These are phyloP conservation scores for Meganola albula DNA, from an alignment of 2,888 invertebrate species.

Conservation along the genomic window DNA sequence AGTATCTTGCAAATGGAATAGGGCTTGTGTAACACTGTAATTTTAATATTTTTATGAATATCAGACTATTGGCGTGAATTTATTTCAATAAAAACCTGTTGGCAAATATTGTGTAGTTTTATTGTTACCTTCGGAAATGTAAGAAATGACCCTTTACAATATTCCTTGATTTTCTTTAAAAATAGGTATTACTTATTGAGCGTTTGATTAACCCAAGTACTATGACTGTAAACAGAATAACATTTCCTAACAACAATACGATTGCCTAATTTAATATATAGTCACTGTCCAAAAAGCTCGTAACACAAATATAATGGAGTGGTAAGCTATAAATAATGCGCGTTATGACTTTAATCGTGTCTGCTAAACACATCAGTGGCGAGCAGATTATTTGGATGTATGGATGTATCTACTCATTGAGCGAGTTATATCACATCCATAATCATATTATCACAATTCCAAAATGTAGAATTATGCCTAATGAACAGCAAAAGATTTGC, in stretches of 20 bases:
- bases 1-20: slow-evolving; percentile 11
- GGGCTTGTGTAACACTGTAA: slow-evolving; percentile 23
- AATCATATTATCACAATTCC: too few relatives aligned
- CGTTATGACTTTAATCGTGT: slow-evolving; percentile 43
- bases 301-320: slow-evolving; percentile 50
- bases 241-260: slow-evolving; percentile 17
- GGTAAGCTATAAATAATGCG: slow-evolving; percentile 48
- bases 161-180: too few relatives aligned
- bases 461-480: too few relatives aligned
- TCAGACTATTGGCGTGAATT: slow-evolving; percentile 21
- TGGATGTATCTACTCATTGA: too few relatives aligned
- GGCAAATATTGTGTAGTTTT: slow-evolving; percentile 17
- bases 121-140: slow-evolving; percentile 5
- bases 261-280: slow-evolving; percentile 9
- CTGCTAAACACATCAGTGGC: slow-evolving; percentile 48
- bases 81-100: slow-evolving; percentile 28
- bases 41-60: slow-evolving; percentile 21
- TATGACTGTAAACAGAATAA: neutral
- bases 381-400: slow-evolving; percentile 30
- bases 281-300: slow-evolving; percentile 36
- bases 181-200: too few relatives aligned
- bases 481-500: too few relatives aligned
- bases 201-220: neutral
- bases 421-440: too few relatives aligned
- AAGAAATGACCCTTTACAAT: too few relatives aligned